Percentiles rank a stretch among this genome's conserved stretches.
These are phyloP conservation scores for Cerastoderma edule DNA, from an alignment of 2,888 invertebrate species.

Conservation along the genomic window DNA sequence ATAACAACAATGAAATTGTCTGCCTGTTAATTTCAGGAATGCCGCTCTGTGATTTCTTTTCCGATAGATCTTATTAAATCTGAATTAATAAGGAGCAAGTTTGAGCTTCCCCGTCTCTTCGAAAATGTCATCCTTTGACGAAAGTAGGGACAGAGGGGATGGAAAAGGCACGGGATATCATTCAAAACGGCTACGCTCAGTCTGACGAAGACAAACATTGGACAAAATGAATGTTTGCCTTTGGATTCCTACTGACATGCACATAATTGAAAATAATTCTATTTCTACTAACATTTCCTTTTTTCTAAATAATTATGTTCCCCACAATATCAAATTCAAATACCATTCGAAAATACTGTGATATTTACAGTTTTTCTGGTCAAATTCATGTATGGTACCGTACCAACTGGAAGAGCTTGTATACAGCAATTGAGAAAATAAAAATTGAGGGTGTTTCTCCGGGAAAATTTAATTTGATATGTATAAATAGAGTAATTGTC, in stretches of 20 bases:
- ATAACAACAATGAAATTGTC: conserved; percentile 47
- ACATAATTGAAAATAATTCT: too few species aligned
- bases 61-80: conserved; percentile 48
- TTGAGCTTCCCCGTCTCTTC: conserved; percentile 9
- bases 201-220: neutral
- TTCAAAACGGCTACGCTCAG: neutral
- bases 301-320: too few species aligned
- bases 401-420: too few species aligned
- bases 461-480: too few species aligned
- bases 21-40: conserved; percentile 31
- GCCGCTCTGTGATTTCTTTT: conserved; percentile 29
- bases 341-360: too few species aligned
- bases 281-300: too few species aligned
- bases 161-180: conserved; percentile 13
- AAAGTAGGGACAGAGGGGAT: conserved; percentile 8
- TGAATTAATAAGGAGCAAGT: conserved; percentile 43
- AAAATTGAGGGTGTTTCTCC: too few species aligned
- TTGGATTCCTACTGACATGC: neutral
- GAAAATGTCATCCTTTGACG: conserved; percentile 22
- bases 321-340: too few species aligned
- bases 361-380: too few species aligned
- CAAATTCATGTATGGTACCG: too few species aligned
- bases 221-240: conserved; percentile 3
- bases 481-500: too few species aligned
- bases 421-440: too few species aligned